Conservation (phyloP, 1,140 invertebrate species). For the Aphaenogaster floridana region DNA sequence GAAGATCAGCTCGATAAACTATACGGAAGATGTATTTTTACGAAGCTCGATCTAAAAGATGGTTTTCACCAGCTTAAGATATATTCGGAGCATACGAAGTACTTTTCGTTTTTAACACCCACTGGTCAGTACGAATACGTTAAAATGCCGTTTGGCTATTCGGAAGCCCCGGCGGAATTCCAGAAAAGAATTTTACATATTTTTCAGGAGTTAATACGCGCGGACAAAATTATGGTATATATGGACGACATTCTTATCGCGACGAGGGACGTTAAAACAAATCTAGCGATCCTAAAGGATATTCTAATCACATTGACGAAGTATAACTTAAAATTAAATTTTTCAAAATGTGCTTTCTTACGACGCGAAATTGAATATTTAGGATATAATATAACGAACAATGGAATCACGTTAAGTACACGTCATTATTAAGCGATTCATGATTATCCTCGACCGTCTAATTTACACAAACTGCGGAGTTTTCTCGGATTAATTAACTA, state of each 20-base stretch:
- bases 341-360: background rate
- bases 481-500: background rate
- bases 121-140: no score
- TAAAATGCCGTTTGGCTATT: no score
- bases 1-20: background rate
- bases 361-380: background rate
- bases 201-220: background rate
- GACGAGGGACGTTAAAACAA: background rate
- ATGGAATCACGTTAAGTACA: background rate
- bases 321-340: constrained; percentile 6
- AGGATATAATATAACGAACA: background rate
- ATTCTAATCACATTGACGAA: background rate
- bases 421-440: background rate
- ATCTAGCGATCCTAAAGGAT: background rate
- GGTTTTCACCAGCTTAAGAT: no score
- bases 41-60: background rate
- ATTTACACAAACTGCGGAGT: background rate
- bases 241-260: background rate
- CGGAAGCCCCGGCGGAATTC: no score
- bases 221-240: background rate
- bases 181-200: background rate
- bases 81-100: no score
- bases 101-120: no score
- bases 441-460: background rate
- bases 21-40: background rate